Evolutionary conservation across 2,113 vertebrate genomes (phyloP), one percentile per base, ranked within the genome.

Genomic region (Ranitomeya imitator): DNA sequence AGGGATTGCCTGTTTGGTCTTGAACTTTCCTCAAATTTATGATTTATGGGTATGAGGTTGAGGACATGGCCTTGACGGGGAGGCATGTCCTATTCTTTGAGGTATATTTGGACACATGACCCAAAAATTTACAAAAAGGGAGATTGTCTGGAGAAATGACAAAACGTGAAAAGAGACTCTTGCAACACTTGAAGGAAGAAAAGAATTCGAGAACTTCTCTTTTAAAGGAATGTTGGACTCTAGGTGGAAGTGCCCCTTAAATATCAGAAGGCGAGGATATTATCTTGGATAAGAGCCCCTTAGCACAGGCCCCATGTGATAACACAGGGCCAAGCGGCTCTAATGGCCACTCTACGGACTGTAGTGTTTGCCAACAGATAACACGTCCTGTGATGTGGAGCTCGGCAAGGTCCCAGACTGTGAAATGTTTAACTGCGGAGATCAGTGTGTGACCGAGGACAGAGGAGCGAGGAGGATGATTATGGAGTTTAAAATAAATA

Each of bases 281-380:
- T 31, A 37, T 37, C 14, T 45, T 14, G 37, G 14, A 73, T 31
- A 57, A 11, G 8, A 37, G 14, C 61, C 2, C 19, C 4, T 10
- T 5, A 7, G 69, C 69, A 37, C 69, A 37, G 69, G 69, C 69
- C 15, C 69, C 23, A 67, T 31, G 23, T 31, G 67, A 21, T 31
- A 71, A 13, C 61, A 63, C 18, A 21, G 19, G 6, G 19, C 26
- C 23, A 26, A 73, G 69, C 13, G 10, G n/a, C 11, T 11, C n/a
- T 69, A 26, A 71, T 6, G 7, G 69, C 23, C 65, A 37, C 15
- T 37, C 10, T 13, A 13, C 12, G 3, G 3, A 4, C 8, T 76
- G 73, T 3, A 76, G 73, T 76, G 73, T 76, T 76, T 76, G 45
- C 18, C 73, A 76, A 11, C 73, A 76, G 73, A 52, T 76, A 76